phyloP scores from a whole-genome alignment of 2,113 vertebrate genomes.

The Danionella cerebrum region DNA sequence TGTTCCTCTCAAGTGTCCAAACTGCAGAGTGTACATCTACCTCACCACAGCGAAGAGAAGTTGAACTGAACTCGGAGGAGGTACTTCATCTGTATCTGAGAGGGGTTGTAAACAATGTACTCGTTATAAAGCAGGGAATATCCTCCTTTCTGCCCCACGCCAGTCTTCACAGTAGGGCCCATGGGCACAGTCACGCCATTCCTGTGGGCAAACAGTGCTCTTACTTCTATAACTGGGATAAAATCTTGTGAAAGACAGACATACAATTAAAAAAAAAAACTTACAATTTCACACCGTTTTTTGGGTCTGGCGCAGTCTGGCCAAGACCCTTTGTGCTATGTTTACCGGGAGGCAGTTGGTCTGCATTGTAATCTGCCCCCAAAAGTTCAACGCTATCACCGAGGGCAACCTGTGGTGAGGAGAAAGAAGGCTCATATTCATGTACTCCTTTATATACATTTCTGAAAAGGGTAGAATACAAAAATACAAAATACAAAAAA shows the following conservation, averaged over 20 bases:
- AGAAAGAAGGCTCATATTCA: too few species aligned
- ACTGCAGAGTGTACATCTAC: not conserved
- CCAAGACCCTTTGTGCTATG: constrained; percentile 85
- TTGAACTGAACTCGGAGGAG: constrained; percentile 77
- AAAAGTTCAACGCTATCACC: constrained; percentile 75
- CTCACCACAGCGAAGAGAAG: constrained; percentile 75
- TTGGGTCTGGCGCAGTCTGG: constrained; percentile 67
- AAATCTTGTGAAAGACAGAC: constrained; percentile 47
- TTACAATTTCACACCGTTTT: too few species aligned
- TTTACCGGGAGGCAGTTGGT: constrained; percentile 66
- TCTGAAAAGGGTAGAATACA: too few species aligned
- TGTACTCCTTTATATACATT: too few species aligned
- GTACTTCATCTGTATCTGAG: constrained; percentile 77
- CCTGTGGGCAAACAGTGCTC: constrained; percentile 54
- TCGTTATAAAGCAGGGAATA: constrained; percentile 87
- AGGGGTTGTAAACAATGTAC: constrained; percentile 75
- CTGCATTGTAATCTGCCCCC: constrained; percentile 69
- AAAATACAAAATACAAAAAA: too few species aligned
- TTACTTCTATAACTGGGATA: too few species aligned
- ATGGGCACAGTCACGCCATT: constrained; percentile 69
- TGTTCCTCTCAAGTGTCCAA: too few species aligned
- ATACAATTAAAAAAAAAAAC: too few species aligned
- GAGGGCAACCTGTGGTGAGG: constrained; percentile 71
- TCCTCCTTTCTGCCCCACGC: constrained; percentile 46
- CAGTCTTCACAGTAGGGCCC: constrained; percentile 66